Base-by-base conservation (phyloP, 2,113 vertebrate species). In the Misgurnus mizolepis region DNA sequence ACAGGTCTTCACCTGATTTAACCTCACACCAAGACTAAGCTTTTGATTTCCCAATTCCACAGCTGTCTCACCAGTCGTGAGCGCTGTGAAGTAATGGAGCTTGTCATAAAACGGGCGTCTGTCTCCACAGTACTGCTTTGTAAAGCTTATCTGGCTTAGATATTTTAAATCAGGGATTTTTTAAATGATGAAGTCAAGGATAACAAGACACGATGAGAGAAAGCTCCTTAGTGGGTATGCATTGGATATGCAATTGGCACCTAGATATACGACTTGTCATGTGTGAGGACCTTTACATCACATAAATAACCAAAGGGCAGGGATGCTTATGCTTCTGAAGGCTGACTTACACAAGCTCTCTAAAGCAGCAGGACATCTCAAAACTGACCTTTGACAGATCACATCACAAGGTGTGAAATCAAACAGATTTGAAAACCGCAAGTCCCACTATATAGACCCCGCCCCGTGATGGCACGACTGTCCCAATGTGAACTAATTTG, bases 331-430 rank as follows among this genome's bases (percentile, higher is more conserved):
- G 61, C 62, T 34, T 55, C 61, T 77, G 75, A 53, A 53, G 75
- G 14, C 62, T 27, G 9, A 78, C 10, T 66, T 10, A 60, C 58
- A 12, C 41, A 8, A 50, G 66, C 50, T 5, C 53, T 76, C 40
- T 60, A 15, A 75, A 61, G 56, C 39, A 58, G 62, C 75, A 77
- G 27, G 75, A 53, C 17, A 14, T 40, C 12, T 43, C 22, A 27
- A 71, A 61, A 67, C 79, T 84, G 17, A 81, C 65, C 67, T 34
- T 68, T 71, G 40, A 43, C 49, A 34, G 22, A 0, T 12, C 73
- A 73, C 56, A 70, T 84, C 61, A 53, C 10, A 45, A 56, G 55
- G 70, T 47, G 77, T 43, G 78, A 83, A 79, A 70, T 79, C 65
- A 77, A 81, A 77, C 53, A 68, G 41, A 73, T 82, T 34, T 72